These are phyloP conservation scores for Pristionchus maxplancki DNA, from an alignment of 2,888 invertebrate species.

Conservation along the genomic window DNA sequence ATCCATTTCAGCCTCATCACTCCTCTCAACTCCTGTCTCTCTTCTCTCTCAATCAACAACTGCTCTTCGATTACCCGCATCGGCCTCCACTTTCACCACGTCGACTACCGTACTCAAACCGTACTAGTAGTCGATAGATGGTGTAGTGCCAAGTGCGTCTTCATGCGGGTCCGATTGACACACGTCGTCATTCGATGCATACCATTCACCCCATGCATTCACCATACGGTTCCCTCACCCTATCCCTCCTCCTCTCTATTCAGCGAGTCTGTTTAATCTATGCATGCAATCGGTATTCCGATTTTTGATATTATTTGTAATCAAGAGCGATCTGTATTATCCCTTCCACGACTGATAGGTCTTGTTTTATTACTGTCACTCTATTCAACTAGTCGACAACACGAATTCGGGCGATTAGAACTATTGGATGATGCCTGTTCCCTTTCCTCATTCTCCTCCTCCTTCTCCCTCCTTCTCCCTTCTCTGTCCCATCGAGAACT, in stretches of 20 bases:
- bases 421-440: constrained; percentile 1
- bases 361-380: constrained; percentile 18
- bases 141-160: constrained; percentile 9
- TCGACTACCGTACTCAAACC: constrained; percentile 42
- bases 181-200: constrained; percentile 34
- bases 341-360: constrained; percentile 19
- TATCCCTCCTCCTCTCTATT: constrained; percentile 14
- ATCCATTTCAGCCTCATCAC: constrained; percentile 30
- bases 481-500: background rate
- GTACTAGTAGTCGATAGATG: background rate
- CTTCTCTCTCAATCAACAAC: constrained; percentile 48
- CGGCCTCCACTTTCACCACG: constrained; percentile 29
- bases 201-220: constrained; percentile 21
- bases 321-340: constrained; percentile 9
- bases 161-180: constrained; percentile 20
- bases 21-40: constrained; percentile 47
- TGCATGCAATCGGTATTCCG: constrained; percentile 13
- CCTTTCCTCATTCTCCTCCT: background rate
- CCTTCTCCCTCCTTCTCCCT: background rate
- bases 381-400: constrained; percentile 1
- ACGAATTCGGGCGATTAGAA: constrained; percentile 25
- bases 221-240: background rate
- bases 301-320: background rate
- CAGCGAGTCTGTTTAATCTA: constrained; percentile 17
- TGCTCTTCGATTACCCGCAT: constrained; percentile 35